Evolutionary conservation across 1,140 invertebrate species (phyloP), one percentile per base, ranked within the genome.

Genomic region (Odontomachus brunneus): DNA sequence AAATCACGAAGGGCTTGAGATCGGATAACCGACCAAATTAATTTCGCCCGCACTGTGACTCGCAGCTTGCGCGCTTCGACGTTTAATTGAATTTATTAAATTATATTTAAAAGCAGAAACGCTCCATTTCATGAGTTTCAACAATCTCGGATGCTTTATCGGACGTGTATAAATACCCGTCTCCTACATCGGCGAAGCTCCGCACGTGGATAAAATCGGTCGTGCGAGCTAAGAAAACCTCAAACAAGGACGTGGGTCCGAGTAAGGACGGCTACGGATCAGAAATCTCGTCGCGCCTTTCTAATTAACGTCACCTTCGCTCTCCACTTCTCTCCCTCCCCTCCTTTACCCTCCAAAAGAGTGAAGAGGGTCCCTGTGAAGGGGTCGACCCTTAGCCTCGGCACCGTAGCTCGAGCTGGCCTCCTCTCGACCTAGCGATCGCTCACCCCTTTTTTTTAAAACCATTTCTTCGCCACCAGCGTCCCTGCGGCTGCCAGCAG

Each of bases 271-370:
- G 65, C 80, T 80, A 84, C 60, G 73, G 84, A 84, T 88, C 87
- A 75, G 75, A 71, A 89, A 88, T 88, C 84, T 89, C 87, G 84
- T 84, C 84, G 75, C 82, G 82, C 83, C 66, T 76, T 86, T 89
- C 85, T 91, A 91, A 91, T 92, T 92, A 89, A 92, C 83, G 90
- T 91, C 90, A 91, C 83, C 88, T 89, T 87, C 73, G 74, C 80
- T 76, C 80, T 44, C 85, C 29, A 5, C 5, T 33, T 2, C n/a
- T 17, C 53, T 11, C 53, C n/a, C 71, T 65, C 67, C 55, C 38
- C 9, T 7, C 0, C 38, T 7, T 7, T 44, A 3, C 38, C 57
- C 29, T 5, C 5, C n/a, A n/a, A n/a, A 48, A 78, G 84, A 88
- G 81, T 80, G 76, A 85, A 83, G 84, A 90, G 86, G 88, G 89